These are phyloP conservation scores for Pristionchus fissidentatus DNA, from an alignment of 2,888 invertebrate species.

Conservation along the genomic window DNA sequence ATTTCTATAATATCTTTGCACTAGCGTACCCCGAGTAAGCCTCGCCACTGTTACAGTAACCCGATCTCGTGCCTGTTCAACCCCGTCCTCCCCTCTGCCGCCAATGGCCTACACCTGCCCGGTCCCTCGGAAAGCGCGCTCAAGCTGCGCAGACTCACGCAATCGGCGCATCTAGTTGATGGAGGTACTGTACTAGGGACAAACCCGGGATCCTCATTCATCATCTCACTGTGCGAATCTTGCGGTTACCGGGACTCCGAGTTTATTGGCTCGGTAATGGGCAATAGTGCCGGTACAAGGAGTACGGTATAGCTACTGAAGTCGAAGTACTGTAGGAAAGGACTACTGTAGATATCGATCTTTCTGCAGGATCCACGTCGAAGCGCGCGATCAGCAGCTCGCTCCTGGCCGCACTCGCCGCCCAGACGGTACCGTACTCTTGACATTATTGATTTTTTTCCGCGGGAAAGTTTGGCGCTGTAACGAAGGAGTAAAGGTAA, in stretches of 20 bases:
- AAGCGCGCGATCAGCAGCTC: constrained; percentile 39
- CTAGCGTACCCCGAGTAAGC: neutral
- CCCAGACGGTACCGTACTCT: constrained; percentile 31
- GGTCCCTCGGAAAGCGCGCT: constrained; percentile 30
- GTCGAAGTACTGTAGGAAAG: neutral
- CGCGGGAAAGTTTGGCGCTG: neutral
- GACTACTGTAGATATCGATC: neutral
- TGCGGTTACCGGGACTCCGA: too few species aligned
- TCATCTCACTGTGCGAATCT: too few species aligned
- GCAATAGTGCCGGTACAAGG: too few species aligned
- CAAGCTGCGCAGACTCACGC: constrained; percentile 41
- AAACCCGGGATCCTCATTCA: too few species aligned
- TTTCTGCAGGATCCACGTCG: neutral
- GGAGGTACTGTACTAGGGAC: too few species aligned
- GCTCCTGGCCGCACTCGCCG: constrained; percentile 34
- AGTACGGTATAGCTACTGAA: too few species aligned
- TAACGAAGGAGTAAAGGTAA: too few species aligned
- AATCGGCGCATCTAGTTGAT: constrained; percentile 15
- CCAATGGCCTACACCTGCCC: constrained; percentile 41
- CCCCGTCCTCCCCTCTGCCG: constrained; percentile 47
- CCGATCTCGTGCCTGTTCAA: constrained; percentile 55
- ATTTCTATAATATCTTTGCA: neutral
- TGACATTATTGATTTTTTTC: constrained; percentile 16
- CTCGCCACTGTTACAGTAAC: constrained; percentile 50
- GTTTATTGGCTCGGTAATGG: too few species aligned